Base-by-base conservation (phyloP, 2,797 vertebrate genomes). In the Schizopygopsis malacanthus region DNA sequence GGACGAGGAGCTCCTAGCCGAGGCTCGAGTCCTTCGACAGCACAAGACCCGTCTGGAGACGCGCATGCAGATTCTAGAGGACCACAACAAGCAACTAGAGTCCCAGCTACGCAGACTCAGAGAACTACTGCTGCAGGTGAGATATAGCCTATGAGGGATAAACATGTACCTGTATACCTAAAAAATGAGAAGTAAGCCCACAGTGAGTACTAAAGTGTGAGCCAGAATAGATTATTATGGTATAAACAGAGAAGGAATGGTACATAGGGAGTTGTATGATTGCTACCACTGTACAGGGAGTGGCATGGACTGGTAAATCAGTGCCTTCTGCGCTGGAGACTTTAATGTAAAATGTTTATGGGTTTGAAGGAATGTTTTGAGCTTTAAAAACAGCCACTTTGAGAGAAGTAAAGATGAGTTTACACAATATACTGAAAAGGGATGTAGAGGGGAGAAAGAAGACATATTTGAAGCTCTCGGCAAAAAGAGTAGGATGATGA, bases 51-150 rank as follows among this genome's bases (percentile, higher is more conserved):
- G 97, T 20, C 95, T 99, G 90, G 98, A 99, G 93, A 99, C 98
- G 0, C 97, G 98, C 7, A 99, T 99, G 98, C 97, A 99, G 95
- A 99, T 99, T 92, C 94, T 99, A 86, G 98, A 99, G 91, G 98
- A 99, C 89, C 98, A 99, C 94, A 99, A 99, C 94, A 99, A 98
- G 90, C 98, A 99, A 92, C 94, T 99, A 52, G 98, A 99, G 91
- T 99, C 98, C 0, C 98, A 99, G 93, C 94, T 99, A 81, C 95
- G 94, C 86, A 94, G 98, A 88, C 95, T 99, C 90, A 95, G 98
- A 89, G 98, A 99, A 92, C 94, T 99, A 65, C 95, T 99, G 79
- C 93, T 99, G 87, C 98, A 99, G 97, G 98, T 98, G 22, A 6
- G 82, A 43, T 56, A 39, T 3, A 65, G 25, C 25, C 22, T n/a